These are phyloP conservation scores for Halichoeres trimaculatus DNA, from an alignment of 2,113 vertebrate species.

Conservation along the genomic window DNA sequence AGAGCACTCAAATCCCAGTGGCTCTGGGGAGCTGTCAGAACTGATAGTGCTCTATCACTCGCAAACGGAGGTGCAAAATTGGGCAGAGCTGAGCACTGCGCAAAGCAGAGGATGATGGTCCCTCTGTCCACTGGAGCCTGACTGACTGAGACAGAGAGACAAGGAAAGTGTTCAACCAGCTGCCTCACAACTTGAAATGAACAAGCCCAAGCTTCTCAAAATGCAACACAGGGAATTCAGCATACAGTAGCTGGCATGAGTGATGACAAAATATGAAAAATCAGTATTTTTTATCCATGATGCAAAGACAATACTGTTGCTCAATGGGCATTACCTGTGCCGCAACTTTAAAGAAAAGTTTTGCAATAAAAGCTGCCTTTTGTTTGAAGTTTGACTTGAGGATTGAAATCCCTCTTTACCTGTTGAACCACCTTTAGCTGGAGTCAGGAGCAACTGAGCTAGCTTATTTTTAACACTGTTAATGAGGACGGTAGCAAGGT, in stretches of 20 bases:
- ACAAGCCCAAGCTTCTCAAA: constrained; percentile 55
- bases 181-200: constrained; percentile 64
- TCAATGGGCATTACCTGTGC: background rate
- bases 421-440: too few relatives aligned
- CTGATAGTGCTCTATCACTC: constrained; percentile 85
- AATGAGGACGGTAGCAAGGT: too few relatives aligned
- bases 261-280: constrained; percentile 15
- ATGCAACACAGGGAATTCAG: constrained; percentile 52
- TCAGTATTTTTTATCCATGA: constrained; percentile 14
- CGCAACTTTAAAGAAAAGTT: too few relatives aligned
- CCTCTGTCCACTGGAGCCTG: constrained; percentile 75
- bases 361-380: too few relatives aligned
- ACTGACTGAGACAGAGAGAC: constrained; percentile 77
- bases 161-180: constrained; percentile 69
- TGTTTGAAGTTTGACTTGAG: too few relatives aligned
- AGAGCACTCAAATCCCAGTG: constrained; percentile 79
- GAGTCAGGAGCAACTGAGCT: too few relatives aligned
- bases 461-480: too few relatives aligned
- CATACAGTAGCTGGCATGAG: constrained; percentile 38
- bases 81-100: constrained; percentile 77
- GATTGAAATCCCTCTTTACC: too few relatives aligned
- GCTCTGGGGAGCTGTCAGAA: constrained; percentile 84
- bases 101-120: constrained; percentile 77
- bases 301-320: constrained; percentile 13
- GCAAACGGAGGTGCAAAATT: constrained; percentile 81